Evolutionary conservation across 2,888 invertebrate genomes (phyloP), one percentile per base, ranked within the genome.

Genomic region (Hirtodrosophila cameraria): DNA sequence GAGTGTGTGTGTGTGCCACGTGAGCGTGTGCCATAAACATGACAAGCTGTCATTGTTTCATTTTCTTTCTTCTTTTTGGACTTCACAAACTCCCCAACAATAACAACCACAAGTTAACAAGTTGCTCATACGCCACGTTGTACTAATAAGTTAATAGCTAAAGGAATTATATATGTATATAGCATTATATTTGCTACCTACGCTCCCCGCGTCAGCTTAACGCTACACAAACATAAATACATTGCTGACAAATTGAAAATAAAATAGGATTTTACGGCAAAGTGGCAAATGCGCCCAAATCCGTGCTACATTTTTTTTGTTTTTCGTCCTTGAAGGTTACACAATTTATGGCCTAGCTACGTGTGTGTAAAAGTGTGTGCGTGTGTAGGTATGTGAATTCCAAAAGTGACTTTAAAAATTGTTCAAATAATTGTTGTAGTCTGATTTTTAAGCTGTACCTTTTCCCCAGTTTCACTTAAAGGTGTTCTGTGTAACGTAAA

Each of bases 11-110:
- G 33, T 35, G 48, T 57, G 23, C 8, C 7, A 7, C 8, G 41
- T 43, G 33, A 41, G 50, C 42, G 55, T 65, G 35, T 52, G 61
- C 45, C 58, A 60, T 64, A 62, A 79, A 79, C 61, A 55, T 70
- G 73, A 82, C 80, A 86, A 65, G 79, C 79, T 85, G 82, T 78
- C 85, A 78, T 75, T 80, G 68, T 82, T 85, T 82, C 60, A 67
- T 48, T 63, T 71, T 33, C 38, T 60, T 55, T 52, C 23, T n/a
- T 7, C 9, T 1, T 8, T 41, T n/a, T 2, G 3, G 11, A 28
- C 15, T 27, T 39, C 20, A 9, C 31, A 23, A 11, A 7, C 25
- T 15, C 13, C 16, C 8, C 9, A 31, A 31, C 12, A 18, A 16
- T 27, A 49, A 8, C 3, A 27, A 28, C 50, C 46, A 8, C 48